phyloP scores from a whole-genome alignment of 1,140 invertebrate genomes.

The Tetragnatha versicolor region DNA sequence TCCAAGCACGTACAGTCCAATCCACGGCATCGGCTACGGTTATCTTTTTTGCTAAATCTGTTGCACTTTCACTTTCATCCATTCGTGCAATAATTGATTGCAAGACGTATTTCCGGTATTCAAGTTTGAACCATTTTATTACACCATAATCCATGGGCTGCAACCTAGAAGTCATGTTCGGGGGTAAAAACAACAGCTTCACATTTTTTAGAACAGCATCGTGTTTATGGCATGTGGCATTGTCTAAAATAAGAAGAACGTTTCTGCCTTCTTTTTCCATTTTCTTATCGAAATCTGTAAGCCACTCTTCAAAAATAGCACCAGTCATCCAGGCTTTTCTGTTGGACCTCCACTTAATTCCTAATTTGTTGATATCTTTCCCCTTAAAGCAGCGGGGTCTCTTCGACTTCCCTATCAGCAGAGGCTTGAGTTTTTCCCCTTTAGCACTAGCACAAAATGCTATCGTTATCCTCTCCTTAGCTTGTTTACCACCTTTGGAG shows the following conservation, averaged over 20 bases:
- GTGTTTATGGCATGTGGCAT: background rate
- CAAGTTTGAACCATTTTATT: too few relatives aligned
- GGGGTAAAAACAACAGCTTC: too few relatives aligned
- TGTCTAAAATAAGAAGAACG: background rate
- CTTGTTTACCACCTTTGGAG: too few relatives aligned
- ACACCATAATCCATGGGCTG: too few relatives aligned
- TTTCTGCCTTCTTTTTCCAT: slow-evolving; percentile 1
- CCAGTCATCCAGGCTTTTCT: slow-evolving; percentile 3
- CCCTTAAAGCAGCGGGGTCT: background rate
- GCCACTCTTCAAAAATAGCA: background rate
- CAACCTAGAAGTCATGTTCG: too few relatives aligned
- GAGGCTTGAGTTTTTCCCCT: background rate
- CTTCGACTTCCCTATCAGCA: background rate
- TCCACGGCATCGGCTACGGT: too few relatives aligned
- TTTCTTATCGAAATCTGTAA: slow-evolving; percentile 5
- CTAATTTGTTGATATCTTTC: background rate
- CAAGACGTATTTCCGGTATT: too few relatives aligned
- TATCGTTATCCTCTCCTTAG: background rate
- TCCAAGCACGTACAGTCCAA: too few relatives aligned
- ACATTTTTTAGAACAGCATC: background rate
- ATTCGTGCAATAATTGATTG: too few relatives aligned
- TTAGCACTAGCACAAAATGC: background rate
- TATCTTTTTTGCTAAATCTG: too few relatives aligned
- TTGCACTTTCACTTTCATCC: too few relatives aligned
- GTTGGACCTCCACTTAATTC: slow-evolving; percentile 1